Evolutionary conservation across 2,113 vertebrate genomes (phyloP).

Genomic region (Mellivora capensis): DNA sequence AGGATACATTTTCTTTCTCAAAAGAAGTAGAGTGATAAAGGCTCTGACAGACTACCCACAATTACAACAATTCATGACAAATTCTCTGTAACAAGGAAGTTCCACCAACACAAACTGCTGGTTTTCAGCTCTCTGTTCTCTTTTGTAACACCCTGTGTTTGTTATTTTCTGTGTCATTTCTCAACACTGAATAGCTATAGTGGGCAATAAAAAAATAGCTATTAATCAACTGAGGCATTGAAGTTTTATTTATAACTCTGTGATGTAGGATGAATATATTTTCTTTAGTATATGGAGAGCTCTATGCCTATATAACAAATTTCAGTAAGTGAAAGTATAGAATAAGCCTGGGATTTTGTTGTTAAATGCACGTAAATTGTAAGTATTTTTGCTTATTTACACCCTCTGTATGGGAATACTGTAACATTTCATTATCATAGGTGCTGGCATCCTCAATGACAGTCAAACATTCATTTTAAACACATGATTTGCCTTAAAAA

Average conservation of each 20-base stretch:
- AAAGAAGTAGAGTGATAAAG: background rate
- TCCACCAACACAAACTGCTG: background rate
- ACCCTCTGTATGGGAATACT: background rate
- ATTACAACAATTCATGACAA: conserved; percentile 14
- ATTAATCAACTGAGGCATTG: background rate
- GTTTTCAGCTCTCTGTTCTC: background rate
- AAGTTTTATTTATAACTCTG: background rate
- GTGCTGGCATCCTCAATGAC: background rate
- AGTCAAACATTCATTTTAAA: background rate
- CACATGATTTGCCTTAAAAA: background rate
- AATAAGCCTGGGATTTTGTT: background rate
- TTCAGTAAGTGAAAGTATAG: background rate
- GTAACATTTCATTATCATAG: background rate
- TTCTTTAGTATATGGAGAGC: background rate
- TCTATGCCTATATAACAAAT: background rate
- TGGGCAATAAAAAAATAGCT: background rate
- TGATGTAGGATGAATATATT: background rate
- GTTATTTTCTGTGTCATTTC: conserved; percentile 12
- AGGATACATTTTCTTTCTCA: background rate
- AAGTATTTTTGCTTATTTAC: conserved; percentile 20
- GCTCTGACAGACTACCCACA: background rate
- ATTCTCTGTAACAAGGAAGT: conserved; percentile 1
- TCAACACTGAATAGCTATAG: background rate
- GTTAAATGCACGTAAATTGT: conserved; percentile 6
- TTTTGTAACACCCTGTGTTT: background rate